Conservation (phyloP, 1,140 invertebrate genomes). For the Arctopsyche grandis region DNA sequence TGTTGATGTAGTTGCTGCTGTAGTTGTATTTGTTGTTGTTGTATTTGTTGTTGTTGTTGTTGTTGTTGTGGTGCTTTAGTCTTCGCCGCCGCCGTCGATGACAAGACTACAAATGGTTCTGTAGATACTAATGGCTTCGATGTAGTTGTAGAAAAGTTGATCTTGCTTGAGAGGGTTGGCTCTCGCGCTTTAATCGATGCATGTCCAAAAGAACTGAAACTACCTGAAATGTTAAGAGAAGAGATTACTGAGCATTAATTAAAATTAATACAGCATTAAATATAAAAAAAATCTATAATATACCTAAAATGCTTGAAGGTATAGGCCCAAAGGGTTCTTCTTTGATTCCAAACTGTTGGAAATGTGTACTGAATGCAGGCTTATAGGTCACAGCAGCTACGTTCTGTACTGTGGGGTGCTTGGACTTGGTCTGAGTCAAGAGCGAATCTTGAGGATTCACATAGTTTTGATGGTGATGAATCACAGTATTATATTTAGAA, state of each 20-base stretch:
- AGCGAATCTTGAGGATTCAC: slow-evolving; percentile 51
- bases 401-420: slow-evolving; percentile 26
- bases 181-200: slow-evolving; percentile 63
- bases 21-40: too few relatives aligned
- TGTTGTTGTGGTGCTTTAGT: slow-evolving; percentile 57
- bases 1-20: slow-evolving; percentile 58
- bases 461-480: slow-evolving; percentile 42
- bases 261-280: not conserved
- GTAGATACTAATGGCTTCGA: slow-evolving; percentile 16
- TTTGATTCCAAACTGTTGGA: slow-evolving; percentile 60
- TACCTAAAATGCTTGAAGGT: slow-evolving; percentile 63
- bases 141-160: slow-evolving; percentile 57
- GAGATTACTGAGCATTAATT: slow-evolving; percentile 24
- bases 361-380: slow-evolving; percentile 55
- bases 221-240: slow-evolving; percentile 59
- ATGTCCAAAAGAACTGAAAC: slow-evolving; percentile 63
- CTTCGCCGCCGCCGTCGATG: slow-evolving; percentile 58
- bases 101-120: slow-evolving; percentile 6
- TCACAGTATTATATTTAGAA: slow-evolving; percentile 32
- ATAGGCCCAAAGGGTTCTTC: slow-evolving; percentile 57
- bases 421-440: slow-evolving; percentile 48
- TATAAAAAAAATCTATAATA: not conserved
- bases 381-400: slow-evolving; percentile 52
- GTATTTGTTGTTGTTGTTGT: too few relatives aligned
- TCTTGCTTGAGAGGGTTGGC: slow-evolving; percentile 57